A percentile compares a stretch with the other conserved stretches of the same genome.
Evolutionary conservation across 2,888 invertebrate genomes (phyloP).

Genomic region (Pristionchus entomophagus): DNA sequence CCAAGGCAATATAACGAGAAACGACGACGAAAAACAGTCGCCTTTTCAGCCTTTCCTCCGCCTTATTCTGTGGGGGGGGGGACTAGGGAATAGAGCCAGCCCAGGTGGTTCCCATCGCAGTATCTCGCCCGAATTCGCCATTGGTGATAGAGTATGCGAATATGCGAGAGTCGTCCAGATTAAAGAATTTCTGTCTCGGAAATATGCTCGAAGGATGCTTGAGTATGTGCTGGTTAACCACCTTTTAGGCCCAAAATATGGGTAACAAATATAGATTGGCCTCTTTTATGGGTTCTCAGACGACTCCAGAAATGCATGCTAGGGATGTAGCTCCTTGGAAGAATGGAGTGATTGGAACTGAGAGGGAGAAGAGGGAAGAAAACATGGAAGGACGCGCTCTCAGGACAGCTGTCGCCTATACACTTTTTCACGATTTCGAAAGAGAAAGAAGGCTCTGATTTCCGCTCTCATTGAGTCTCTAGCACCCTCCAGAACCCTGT

Average conservation of each 20-base stretch:
- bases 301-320: too few relatives aligned
- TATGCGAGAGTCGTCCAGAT: background rate
- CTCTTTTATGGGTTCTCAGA: too few relatives aligned
- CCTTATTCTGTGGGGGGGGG: too few relatives aligned
- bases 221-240: too few relatives aligned
- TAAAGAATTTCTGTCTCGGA: too few relatives aligned
- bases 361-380: background rate
- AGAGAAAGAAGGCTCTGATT: background rate
- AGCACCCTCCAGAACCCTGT: background rate
- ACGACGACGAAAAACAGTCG: background rate
- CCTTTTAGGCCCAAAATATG: too few relatives aligned
- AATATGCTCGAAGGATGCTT: too few relatives aligned
- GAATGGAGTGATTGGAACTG: background rate
- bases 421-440: slow-evolving; percentile 24
- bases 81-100: too few relatives aligned
- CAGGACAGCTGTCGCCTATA: background rate
- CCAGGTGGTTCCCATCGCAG: background rate
- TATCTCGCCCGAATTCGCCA: background rate
- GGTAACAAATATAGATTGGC: too few relatives aligned
- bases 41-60: background rate
- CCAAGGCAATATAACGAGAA: background rate
- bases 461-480: background rate
- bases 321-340: too few relatives aligned
- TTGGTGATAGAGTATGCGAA: background rate
- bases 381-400: background rate